Conservation (phyloP, 2,113 vertebrate species). For the Eleginops maclovinus region DNA sequence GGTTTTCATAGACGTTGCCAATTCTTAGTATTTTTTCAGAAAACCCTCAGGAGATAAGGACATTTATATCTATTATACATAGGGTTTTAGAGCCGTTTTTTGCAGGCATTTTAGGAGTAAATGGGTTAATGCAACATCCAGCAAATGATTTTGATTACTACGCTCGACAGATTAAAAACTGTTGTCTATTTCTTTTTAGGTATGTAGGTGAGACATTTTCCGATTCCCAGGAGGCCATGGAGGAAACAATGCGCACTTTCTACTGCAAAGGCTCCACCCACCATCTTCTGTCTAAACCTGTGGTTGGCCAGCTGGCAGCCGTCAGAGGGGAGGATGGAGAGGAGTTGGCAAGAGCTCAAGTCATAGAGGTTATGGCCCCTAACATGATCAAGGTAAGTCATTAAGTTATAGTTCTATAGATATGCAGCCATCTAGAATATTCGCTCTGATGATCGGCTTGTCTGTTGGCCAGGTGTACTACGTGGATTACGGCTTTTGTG, state of each 20-base stretch:
- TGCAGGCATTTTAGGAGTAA: too few relatives aligned
- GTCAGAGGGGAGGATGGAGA: constrained; percentile 87
- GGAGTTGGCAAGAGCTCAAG: constrained; percentile 87
- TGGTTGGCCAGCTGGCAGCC: constrained; percentile 87
- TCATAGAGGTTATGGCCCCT: constrained; percentile 79
- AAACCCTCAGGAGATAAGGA: too few relatives aligned
- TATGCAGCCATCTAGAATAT: too few relatives aligned
- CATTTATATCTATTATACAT: too few relatives aligned
- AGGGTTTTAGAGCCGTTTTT: too few relatives aligned
- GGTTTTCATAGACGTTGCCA: too few relatives aligned
- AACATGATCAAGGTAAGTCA: constrained; percentile 87
- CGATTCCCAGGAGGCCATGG: constrained; percentile 90
- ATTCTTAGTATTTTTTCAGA: too few relatives aligned
- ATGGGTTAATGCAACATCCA: background rate
- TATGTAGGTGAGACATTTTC: constrained; percentile 94
- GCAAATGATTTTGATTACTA: background rate
- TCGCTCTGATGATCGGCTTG: background rate
- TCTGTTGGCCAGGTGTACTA: constrained; percentile 87
- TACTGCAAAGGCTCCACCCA: constrained; percentile 77
- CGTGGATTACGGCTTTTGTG: constrained; percentile 92
- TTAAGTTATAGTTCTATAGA: background rate
- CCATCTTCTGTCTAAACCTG: constrained; percentile 62
- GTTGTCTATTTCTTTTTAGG: constrained; percentile 68
- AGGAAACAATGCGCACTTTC: constrained; percentile 89
- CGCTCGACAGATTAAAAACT: background rate